phyloP scores from a whole-genome alignment of 2,888 invertebrate species.

The Fragum whitleyi region DNA sequence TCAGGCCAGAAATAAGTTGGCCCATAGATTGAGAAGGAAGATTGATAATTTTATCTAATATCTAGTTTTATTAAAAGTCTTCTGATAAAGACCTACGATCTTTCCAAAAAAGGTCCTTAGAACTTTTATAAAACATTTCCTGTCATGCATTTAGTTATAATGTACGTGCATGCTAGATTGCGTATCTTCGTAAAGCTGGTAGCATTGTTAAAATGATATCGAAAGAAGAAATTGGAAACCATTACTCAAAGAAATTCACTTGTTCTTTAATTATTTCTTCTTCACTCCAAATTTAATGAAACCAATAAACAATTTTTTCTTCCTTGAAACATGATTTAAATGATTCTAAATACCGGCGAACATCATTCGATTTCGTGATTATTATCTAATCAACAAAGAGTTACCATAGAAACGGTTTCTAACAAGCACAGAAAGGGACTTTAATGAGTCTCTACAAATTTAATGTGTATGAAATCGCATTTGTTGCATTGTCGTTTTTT shows the following conservation, averaged over 20 bases:
- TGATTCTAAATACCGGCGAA: constrained; percentile 2
- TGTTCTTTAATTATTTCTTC: not conserved
- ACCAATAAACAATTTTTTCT: not conserved
- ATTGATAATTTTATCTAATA: too few relatives aligned
- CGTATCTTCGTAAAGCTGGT: too few relatives aligned
- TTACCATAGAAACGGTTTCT: not conserved
- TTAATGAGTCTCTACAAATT: constrained; percentile 18
- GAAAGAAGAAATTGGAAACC: too few relatives aligned
- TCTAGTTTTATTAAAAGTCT: too few relatives aligned
- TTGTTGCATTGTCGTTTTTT: not conserved
- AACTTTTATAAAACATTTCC: too few relatives aligned
- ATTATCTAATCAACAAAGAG: constrained; percentile 8
- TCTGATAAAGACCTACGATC: too few relatives aligned
- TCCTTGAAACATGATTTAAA: constrained; percentile 15
- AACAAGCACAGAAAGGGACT: constrained; percentile 8
- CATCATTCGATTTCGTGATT: constrained; percentile 7
- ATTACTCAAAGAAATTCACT: not conserved
- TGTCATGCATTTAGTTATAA: too few relatives aligned
- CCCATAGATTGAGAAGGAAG: too few relatives aligned
- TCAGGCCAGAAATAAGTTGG: too few relatives aligned
- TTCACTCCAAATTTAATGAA: not conserved
- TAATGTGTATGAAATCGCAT: constrained; percentile 4
- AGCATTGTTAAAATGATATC: too few relatives aligned
- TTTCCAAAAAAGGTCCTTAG: too few relatives aligned
- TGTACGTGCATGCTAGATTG: too few relatives aligned